Base-by-base conservation (phyloP, 1,140 invertebrate species). In the Portunus trituberculatus region DNA sequence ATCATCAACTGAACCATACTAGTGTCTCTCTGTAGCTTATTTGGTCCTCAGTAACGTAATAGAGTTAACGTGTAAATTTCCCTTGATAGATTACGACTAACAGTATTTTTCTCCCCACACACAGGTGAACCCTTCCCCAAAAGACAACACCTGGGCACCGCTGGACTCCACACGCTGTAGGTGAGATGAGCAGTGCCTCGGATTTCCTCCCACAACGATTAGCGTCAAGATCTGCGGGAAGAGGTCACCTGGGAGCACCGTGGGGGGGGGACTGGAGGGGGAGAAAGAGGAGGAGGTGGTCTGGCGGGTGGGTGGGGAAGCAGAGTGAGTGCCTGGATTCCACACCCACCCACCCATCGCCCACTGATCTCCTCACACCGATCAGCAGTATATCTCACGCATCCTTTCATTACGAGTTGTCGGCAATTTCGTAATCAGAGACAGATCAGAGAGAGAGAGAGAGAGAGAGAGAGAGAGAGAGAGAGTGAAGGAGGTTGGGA, bases 361-460 rank as follows among this genome's bases (percentile, higher is more conserved):
- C 67, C 67, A n/a, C 12, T 76, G 67, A 76, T 76, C 67, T n/a
- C 67, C 67, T 25, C 67, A n/a, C 67, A n/a, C 67, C 20, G 67
- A 76, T 76, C 67, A 76, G 67, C 67, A 76, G 67, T 76, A 76
- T 76, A 76, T 76, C 25, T 76, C 20, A 20, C 6, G 20, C 67
- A n/a, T 76, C 67, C 67, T 25, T 8, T 76, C 67, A 76, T 76
- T 76, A 76, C 20, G 25, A 76, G 25, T n/a, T n/a, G 67, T 76
- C 25, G 67, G 67, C 67, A 76, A 25, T 76, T 76, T 76, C n/a
- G 67, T 76, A 76, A 76, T 76, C 67, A 76, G n/a, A 76, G 67
- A 76, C 67, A 76, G 25, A 76, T 76, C 67, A n/a, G 67, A 1
- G 7, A n/a, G 25, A 7, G 16, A n/a, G 67, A 7, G 67, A 76